Base-by-base conservation (phyloP, 1,140 invertebrate species). In the Phymastichus coffea region DNA sequence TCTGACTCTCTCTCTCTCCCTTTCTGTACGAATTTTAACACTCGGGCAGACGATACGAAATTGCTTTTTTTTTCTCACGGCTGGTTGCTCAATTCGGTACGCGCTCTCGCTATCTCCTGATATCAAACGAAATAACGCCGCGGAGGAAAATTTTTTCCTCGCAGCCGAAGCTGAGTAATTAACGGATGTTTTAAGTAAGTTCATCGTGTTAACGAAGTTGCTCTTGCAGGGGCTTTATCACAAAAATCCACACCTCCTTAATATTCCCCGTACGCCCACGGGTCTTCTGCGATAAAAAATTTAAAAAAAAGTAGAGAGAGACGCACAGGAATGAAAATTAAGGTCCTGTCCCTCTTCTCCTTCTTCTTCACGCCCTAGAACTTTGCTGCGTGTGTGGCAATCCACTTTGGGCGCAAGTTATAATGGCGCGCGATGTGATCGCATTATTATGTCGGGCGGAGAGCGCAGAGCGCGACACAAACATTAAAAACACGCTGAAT, bases 381-480 rank as follows among this genome's bases (percentile, higher is more conserved):
- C n/a, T n/a, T n/a, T n/a, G n/a, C n/a, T n/a, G n/a, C n/a, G n/a
- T n/a, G n/a, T n/a, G n/a, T n/a, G n/a, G n/a, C 26, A 47, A 53
- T 63, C 43, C 46, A 57, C 55, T 38, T 57, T 63, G 47, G 35
- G 19, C n/a, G n/a, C 14, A 58, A 58, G 47, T 51, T 58, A 51
- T 59, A 59, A 59, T 46, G 48, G 52, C 26, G 47, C 23, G 37
- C 30, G 57, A 59, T 59, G 47, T 51, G 56, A 58, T 58, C 10
- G 22, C 25, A 59, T 59, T 59, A 59, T 37, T 4, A 19, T 37
- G 9, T 23, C 37, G 10, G 30, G 7, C 30, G 25, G 6, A 15
- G 8, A 28, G 26, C 22, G 46, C 46, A 6, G 3, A 20, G 22
- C 4, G 3, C 15, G 4, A 20, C 3, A 14, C 40, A n/a, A 43